Evolutionary conservation across 2,113 vertebrate genomes (phyloP), one percentile per base, ranked within the genome.

Genomic region (Siniperca knerii): DNA sequence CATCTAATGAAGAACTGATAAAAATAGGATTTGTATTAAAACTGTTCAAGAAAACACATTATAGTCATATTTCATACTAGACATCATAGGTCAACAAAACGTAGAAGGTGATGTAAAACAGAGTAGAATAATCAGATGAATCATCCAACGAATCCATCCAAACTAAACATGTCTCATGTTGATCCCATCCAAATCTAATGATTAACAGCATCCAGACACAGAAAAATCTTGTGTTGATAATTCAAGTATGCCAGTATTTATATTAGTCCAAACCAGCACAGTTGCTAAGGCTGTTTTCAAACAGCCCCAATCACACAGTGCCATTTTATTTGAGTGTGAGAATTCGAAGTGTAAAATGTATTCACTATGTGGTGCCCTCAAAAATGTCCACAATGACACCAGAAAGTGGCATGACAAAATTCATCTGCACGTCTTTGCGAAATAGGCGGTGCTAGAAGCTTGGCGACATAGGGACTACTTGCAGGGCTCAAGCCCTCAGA

Each of bases 1-100:
- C 54, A 77, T 85, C 58, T 77, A 75, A 87, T 82, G 69, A 85
- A 74, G 55, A 75, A 42, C 46, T 35, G 11, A 80, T 50, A 20
- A 46, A 69, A 64, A 68, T 42, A 5, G 23, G 11, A 64, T 79
- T 68, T 78, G 29, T 46, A 25, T 55, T 57, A 44, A 44, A 78
- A 23, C 37, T 65, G 37, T 8, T 84, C 35, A 46, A 60, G 44
- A 76, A 50, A 23, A 44, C 52, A 42, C 50, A 58, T 2, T 7
- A 4, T 1, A 46, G 35, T 12, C 20, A 66, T 7, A 55, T 25
- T 60, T 65, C 16, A 55, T 23, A 16, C 16, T 75, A 55, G 77
- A 25, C 29, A 29, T 75, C 58, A 44, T 25, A 50, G 73, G 23
- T 40, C 33, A 74, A 25, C 12, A 75, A 71, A 62, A 68, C 10